These are phyloP conservation scores for Virgularia gustaviana DNA, from an alignment of 92 coral and sea anemone species.

Conservation along the genomic window DNA sequence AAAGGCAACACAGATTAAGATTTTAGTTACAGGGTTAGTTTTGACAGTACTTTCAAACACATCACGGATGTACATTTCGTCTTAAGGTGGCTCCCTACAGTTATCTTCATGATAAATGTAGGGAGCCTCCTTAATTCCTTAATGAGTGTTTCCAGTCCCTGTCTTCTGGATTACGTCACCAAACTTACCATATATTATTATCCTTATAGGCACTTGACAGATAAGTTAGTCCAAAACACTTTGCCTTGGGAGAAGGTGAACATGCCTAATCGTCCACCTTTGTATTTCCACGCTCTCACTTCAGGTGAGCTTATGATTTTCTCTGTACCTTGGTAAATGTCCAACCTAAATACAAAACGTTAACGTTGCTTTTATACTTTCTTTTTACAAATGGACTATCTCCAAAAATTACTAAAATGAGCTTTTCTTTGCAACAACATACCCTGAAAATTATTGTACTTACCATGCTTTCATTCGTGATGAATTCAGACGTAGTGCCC, in stretches of 20 bases:
- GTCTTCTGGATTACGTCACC: no score
- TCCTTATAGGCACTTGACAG: constrained; percentile 58
- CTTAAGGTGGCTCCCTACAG: no score
- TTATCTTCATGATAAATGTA: no score
- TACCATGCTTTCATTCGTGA: constrained; percentile 70
- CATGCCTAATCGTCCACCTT: constrained; percentile 81
- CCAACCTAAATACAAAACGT: constrained; percentile 34
- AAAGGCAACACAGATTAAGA: no score
- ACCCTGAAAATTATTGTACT: not conserved
- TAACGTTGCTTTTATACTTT: not conserved
- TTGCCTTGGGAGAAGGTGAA: constrained; percentile 70
- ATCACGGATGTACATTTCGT: no score
- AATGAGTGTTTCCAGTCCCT: no score
- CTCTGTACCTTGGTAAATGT: constrained; percentile 47
- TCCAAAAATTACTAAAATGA: not conserved
- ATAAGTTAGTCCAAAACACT: constrained; percentile 74
- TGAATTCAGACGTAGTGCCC: constrained; percentile 66
- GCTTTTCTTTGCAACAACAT: not conserved
- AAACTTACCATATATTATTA: not conserved
- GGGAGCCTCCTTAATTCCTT: no score
- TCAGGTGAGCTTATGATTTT: constrained; percentile 69
- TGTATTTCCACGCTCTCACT: constrained; percentile 53
- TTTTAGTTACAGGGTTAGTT: no score
- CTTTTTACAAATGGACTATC: not conserved
- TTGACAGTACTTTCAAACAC: no score